Evolutionary conservation across 2,888 invertebrate genomes (phyloP).

Genomic region (Euzetes globulus): DNA sequence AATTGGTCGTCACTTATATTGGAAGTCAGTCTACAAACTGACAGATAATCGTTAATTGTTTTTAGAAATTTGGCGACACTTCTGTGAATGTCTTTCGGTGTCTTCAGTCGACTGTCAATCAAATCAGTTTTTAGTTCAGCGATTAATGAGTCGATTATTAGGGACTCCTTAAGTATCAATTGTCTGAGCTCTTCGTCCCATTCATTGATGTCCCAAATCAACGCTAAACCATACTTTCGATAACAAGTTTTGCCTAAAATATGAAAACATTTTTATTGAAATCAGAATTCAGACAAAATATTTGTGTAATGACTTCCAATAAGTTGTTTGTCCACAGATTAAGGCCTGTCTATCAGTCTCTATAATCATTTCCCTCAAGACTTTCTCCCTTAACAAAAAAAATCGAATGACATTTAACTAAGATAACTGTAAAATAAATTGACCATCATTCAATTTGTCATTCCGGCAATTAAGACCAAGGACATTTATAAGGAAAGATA

Average conservation of each 20-base stretch:
- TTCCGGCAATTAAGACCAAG: no score
- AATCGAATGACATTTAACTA: no score
- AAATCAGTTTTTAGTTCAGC: not conserved
- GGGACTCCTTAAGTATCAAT: constrained; percentile 17
- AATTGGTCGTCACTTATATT: constrained; percentile 30
- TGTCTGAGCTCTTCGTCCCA: constrained; percentile 12
- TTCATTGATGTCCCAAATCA: constrained; percentile 22
- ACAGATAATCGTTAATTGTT: constrained; percentile 17
- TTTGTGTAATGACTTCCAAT: not conserved
- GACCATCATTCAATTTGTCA: no score
- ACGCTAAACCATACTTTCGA: constrained; percentile 5
- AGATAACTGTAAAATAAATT: no score
- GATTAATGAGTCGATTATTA: constrained; percentile 16
- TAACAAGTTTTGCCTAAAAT: constrained; percentile 10
- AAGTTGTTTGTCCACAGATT: no score
- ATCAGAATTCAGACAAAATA: not conserved
- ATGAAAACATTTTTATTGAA: not conserved
- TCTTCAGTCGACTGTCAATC: constrained; percentile 3
- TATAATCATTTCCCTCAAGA: no score
- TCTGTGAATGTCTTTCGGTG: constrained; percentile 20
- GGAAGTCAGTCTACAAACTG: constrained; percentile 16
- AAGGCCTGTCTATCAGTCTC: no score
- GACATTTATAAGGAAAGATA: no score
- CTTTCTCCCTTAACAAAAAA: no score
- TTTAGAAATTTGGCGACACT: constrained; percentile 18